Conservation (phyloP, 2,113 vertebrate genomes). For the Lagopus muta region DNA sequence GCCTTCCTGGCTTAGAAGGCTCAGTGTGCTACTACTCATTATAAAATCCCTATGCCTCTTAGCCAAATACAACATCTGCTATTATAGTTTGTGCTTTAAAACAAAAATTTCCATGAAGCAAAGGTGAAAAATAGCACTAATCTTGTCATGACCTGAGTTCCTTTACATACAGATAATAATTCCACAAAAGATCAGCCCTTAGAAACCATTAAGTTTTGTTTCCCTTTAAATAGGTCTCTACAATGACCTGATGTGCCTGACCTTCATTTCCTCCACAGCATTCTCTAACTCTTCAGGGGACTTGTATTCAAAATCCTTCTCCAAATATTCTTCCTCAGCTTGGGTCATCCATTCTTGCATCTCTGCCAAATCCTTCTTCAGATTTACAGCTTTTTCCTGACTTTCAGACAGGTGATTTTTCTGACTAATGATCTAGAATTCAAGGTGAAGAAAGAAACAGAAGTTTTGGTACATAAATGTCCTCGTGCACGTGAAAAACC, state of each 20-base stretch:
- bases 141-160: neutral
- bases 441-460: slow-evolving; percentile 33
- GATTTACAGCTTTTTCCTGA: slow-evolving; percentile 91
- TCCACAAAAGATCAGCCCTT: neutral
- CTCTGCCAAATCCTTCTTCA: slow-evolving; percentile 96
- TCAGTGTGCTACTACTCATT: neutral
- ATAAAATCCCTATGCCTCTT: neutral
- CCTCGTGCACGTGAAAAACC: neutral
- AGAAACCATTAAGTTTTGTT: neutral
- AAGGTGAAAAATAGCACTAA: slow-evolving; percentile 9
- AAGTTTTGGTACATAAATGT: neutral
- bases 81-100: slow-evolving; percentile 17
- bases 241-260: slow-evolving; percentile 55
- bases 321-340: slow-evolving; percentile 96
- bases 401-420: slow-evolving; percentile 87
- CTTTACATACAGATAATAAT: neutral
- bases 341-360: slow-evolving; percentile 98
- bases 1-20: neutral
- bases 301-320: slow-evolving; percentile 97
- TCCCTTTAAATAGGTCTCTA: neutral
- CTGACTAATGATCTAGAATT: slow-evolving; percentile 86
- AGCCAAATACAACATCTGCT: slow-evolving; percentile 40
- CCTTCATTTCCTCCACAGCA: slow-evolving; percentile 97
- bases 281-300: slow-evolving; percentile 92
- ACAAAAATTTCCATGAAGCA: neutral